phyloP scores from a whole-genome alignment of 2,888 invertebrate genomes.

The Pocota personata region DNA sequence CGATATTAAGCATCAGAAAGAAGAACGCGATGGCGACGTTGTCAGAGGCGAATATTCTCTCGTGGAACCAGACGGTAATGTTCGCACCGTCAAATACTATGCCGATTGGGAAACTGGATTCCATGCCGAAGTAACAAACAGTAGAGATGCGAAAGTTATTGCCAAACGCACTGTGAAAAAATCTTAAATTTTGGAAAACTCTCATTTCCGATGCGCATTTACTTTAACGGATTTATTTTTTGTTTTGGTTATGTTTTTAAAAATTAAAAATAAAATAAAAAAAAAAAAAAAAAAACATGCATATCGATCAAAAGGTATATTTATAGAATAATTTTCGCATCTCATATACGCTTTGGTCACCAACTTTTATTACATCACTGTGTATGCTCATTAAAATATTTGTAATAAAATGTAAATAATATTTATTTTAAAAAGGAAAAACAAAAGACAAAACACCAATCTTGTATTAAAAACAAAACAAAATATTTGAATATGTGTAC shows the following conservation, averaged over 20 bases:
- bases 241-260: constrained; percentile 24
- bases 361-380: constrained; percentile 58
- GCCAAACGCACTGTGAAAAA: constrained; percentile 79
- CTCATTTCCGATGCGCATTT: constrained; percentile 34
- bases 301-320: constrained; percentile 27
- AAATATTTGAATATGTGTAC: constrained; percentile 1
- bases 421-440: constrained; percentile 64
- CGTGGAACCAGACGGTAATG: constrained; percentile 90
- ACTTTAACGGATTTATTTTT: constrained; percentile 33
- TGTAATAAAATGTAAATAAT: constrained; percentile 73
- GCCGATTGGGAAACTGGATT: constrained; percentile 92
- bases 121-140: constrained; percentile 89
- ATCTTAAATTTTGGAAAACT: constrained; percentile 75
- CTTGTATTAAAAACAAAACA: constrained; percentile 44
- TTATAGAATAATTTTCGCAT: constrained; percentile 58
- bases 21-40: constrained; percentile 89
- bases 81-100: constrained; percentile 89
- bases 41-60: constrained; percentile 88
- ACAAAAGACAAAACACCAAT: constrained; percentile 38
- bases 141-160: constrained; percentile 84
- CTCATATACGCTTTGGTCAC: constrained; percentile 56
- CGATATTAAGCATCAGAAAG: constrained; percentile 89
- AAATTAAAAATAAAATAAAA: background rate
- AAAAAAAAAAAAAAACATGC: constrained; percentile 1
- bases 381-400: constrained; percentile 65